phyloP scores from a whole-genome alignment of 2,888 invertebrate species.

The Diploptera punctata region DNA sequence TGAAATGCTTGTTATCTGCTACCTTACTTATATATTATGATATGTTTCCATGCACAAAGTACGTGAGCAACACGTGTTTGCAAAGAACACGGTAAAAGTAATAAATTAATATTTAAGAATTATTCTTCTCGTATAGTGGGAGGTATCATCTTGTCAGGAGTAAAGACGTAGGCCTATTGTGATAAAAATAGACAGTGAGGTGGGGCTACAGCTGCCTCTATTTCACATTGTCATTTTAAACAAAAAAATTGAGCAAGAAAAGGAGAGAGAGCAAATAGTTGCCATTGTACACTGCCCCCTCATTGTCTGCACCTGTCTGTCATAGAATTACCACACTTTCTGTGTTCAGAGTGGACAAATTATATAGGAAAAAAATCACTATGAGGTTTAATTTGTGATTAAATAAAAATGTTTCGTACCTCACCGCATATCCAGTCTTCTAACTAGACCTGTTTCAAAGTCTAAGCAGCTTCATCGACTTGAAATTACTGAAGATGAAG shows the following conservation, averaged over 20 bases:
- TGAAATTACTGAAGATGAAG: too few species aligned
- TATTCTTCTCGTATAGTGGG: constrained; percentile 23
- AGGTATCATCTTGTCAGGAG: constrained; percentile 31
- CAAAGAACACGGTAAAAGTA: constrained; percentile 32
- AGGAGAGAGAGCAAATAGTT: constrained; percentile 35
- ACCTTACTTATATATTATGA: constrained; percentile 40
- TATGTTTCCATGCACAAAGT: constrained; percentile 43
- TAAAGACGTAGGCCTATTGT: constrained; percentile 31
- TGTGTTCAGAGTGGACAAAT: too few species aligned
- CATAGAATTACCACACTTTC: not conserved
- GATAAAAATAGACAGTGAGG: constrained; percentile 35
- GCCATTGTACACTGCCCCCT: not conserved
- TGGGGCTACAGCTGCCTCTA: not conserved
- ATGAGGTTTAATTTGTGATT: too few species aligned
- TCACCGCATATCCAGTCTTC: too few species aligned
- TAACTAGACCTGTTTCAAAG: too few species aligned
- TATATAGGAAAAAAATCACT: too few species aligned
- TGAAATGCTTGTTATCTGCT: constrained; percentile 19
- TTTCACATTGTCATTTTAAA: constrained; percentile 22
- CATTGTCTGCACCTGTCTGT: not conserved
- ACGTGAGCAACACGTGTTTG: constrained; percentile 37
- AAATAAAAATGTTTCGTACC: too few species aligned
- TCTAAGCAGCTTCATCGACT: too few species aligned
- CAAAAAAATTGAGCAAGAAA: constrained; percentile 45
- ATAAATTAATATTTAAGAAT: constrained; percentile 32